Base-by-base conservation (phyloP, 2,888 invertebrate species). In the Eupithecia subumbrata region DNA sequence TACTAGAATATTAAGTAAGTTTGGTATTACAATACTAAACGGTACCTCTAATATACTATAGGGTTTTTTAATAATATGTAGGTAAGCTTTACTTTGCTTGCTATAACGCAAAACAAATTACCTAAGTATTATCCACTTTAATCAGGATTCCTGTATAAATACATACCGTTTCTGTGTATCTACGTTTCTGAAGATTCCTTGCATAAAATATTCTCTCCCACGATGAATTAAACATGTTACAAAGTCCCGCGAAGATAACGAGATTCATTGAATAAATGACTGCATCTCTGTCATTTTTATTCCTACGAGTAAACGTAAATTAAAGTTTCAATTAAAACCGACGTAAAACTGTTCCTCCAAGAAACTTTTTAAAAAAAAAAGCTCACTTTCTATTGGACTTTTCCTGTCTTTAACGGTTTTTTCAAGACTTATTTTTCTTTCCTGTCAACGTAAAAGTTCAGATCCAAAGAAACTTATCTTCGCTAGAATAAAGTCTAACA, bases 181-280 rank as follows among this genome's bases (percentile, higher is more conserved):
- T 11, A 25, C 60, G 60, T 60, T 25, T 60, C 25, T 25, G 5
- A 30, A 34, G 18, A 34, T 64, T 34, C 9, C 9, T 64, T 64
- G 18, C 34, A 34, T 64, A 64, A 64, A 16, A 64, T 25, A 60
- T 25, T 22, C 7, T 18, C 34, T 34, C 18, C 64, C 34, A 16
- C 18, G 22, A 64, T 64, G 64, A 64, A 64, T 64, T 34, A 64
- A 34, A 64, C 64, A 64, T 64, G 64, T 34, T 5, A 34, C 18
- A 0, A 34, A 34, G 64, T 64, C 60, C 14, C 25, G 12, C 34
- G 18, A 64, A 30, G 64, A 18, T 64, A 64, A 64, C 64, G 64
- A 64, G 34, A 64, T 64, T 64, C 64, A 18, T 34, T 64, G 64
- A 64, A 63, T 30, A 63, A 34, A 34, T 16, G 4, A n/a, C 64